Evolutionary conservation across 2,113 vertebrate species (phyloP).

Genomic region (Mormyrus iriodes): DNA sequence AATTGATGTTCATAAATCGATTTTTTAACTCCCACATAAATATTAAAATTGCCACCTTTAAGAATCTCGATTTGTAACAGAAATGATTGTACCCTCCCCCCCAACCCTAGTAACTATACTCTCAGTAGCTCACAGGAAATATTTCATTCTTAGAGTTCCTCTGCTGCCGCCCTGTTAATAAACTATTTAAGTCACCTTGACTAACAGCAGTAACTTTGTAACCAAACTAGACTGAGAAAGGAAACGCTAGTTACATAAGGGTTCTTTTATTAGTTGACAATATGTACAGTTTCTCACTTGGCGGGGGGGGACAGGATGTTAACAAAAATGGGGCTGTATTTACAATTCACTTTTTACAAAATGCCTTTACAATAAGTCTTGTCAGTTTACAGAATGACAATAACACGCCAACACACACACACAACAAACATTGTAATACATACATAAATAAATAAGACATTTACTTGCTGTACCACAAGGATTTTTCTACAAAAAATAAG

Average conservation of each 20-base stretch:
- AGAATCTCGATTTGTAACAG: not conserved
- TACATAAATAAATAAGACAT: slow-evolving; percentile 60
- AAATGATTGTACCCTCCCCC: not conserved
- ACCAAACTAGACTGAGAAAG: not conserved
- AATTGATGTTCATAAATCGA: not conserved
- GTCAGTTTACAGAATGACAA: slow-evolving; percentile 44
- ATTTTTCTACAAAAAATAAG: slow-evolving; percentile 70
- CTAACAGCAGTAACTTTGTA: not conserved
- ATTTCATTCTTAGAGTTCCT: not conserved
- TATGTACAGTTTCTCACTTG: slow-evolving; percentile 70
- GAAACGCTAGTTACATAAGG: slow-evolving; percentile 33
- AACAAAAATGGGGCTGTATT: slow-evolving; percentile 51
- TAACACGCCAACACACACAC: slow-evolving; percentile 20
- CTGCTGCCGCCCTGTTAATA: not conserved
- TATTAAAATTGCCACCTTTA: not conserved
- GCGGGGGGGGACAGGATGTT: slow-evolving; percentile 51
- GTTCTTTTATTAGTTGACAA: slow-evolving; percentile 69
- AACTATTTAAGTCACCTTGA: not conserved
- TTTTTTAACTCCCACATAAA: not conserved
- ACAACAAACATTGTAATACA: slow-evolving; percentile 33
- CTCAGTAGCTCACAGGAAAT: not conserved
- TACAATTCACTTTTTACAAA: slow-evolving; percentile 74
- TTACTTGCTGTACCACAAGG: slow-evolving; percentile 67
- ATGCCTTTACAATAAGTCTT: slow-evolving; percentile 60
- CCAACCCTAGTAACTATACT: not conserved